Evolutionary conservation across 2,888 invertebrate species (phyloP), one percentile per base, ranked within the genome.

Genomic region (Sminthurides aquaticus): DNA sequence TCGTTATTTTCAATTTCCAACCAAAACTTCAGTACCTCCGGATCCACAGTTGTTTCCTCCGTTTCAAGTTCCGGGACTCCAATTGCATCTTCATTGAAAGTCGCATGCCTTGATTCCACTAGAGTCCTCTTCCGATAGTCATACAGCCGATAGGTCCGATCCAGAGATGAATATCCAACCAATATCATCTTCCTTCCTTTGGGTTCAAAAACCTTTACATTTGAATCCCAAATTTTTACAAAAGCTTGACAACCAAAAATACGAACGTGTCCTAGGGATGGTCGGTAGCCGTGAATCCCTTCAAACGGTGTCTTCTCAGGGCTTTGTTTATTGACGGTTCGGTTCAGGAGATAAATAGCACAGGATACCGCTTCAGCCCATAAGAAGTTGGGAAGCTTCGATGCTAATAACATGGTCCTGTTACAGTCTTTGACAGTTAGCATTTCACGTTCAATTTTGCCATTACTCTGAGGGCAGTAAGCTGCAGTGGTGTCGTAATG

Each of bases 301-400:
- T 76, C 73, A 59, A 65, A 75, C 2, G 74, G 67, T 0, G 73
- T 73, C 20, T 52, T 62, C 67, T 65, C 75, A 56, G 49, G 27
- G 54, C 61, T 64, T 24, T 60, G 56, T 15, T 55, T 66, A 28
- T 60, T 34, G 1, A 68, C 26, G 1, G 61, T 15, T 25, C 68
- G 20, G 65, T 78, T 78, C 27, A 75, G 62, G 3, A 77, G 25
- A 63, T 77, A 77, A 2, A 75, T 76, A 2, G 76, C 75, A n/a
- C 76, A 76, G 34, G 74, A 75, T 2, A 76, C 75, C 15, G 77
- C 78, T 70, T 79, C 77, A 2, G 76, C 76, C 77, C 78, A 79
- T 25, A 78, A 67, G 20, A 64, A 59, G 24, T 70, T 66, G 0
- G 76, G 75, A 22, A 77, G 48, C 29, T 71, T 64, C 26, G 68